These are phyloP conservation scores for Heliocidaris erythrogramma DNA, from an alignment of 35 echinoderm and acorn worm species.

Conservation along the genomic window DNA sequence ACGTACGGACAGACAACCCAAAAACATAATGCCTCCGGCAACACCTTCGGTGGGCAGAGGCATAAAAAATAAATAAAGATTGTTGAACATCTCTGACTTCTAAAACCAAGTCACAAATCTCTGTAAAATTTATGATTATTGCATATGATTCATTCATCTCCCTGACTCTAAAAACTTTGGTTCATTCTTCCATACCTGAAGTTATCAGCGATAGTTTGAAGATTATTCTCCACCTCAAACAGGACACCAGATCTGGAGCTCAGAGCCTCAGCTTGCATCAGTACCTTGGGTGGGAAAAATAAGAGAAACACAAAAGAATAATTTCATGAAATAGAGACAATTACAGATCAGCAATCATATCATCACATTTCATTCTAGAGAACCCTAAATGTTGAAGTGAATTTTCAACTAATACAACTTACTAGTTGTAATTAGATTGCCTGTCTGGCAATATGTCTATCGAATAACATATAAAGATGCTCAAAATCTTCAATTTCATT, in stretches of 20 bases:
- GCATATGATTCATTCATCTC: too few species aligned
- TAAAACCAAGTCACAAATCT: too few species aligned
- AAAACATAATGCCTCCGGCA: too few species aligned
- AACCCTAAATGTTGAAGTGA: not conserved
- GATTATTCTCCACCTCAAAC: slow-evolving; percentile 76
- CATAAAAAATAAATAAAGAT: too few species aligned
- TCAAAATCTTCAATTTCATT: too few species aligned
- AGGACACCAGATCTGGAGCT: slow-evolving; percentile 65
- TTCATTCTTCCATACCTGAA: slow-evolving; percentile 53
- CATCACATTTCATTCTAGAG: not conserved
- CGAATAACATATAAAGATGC: not conserved
- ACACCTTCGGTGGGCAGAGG: too few species aligned
- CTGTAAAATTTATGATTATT: too few species aligned
- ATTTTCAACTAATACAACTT: not conserved
- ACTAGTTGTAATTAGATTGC: not conserved
- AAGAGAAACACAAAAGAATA: not conserved
- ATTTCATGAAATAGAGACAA: not conserved
- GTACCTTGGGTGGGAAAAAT: slow-evolving; percentile 51
- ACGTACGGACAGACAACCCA: too few species aligned
- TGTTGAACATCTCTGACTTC: too few species aligned
- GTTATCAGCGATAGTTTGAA: slow-evolving; percentile 67
- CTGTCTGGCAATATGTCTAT: not conserved
- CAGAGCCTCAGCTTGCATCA: slow-evolving; percentile 71
- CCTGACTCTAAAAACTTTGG: too few species aligned
- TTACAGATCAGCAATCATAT: too few species aligned